Evolutionary conservation across 2,888 invertebrate genomes (phyloP).

Genomic region (Thysanoteuthis rhombus): DNA sequence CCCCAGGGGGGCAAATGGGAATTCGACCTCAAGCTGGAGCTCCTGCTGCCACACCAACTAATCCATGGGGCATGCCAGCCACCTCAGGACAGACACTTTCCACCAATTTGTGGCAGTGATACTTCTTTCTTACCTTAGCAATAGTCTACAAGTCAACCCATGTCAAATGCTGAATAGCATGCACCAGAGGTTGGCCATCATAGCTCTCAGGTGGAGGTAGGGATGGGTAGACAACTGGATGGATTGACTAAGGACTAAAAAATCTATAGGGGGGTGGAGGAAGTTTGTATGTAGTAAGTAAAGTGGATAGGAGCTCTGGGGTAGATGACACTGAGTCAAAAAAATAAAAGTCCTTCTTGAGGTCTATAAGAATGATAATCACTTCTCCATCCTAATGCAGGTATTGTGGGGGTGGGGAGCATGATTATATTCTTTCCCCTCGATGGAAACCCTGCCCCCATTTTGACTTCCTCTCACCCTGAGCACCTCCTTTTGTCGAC

Average conservation of each 20-base stretch:
- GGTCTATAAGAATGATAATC: background rate
- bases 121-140: background rate
- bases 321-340: background rate
- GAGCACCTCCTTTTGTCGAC: background rate
- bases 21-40: conserved; percentile 18
- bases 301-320: background rate
- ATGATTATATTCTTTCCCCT: background rate
- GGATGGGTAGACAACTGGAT: background rate
- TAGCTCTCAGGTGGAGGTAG: background rate
- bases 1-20: conserved; percentile 22
- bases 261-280: background rate
- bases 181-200: background rate
- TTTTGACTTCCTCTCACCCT: background rate
- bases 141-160: conserved; percentile 12
- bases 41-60: background rate
- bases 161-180: background rate
- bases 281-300: background rate
- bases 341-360: background rate
- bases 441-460: background rate
- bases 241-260: background rate
- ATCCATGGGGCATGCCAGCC: conserved; percentile 22
- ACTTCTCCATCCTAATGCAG: background rate
- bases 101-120: conserved; percentile 32
- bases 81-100: conserved; percentile 31
- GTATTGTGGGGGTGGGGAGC: too few species aligned